Percentiles rank a stretch among this genome's conserved stretches.
phyloP scores from a whole-genome alignment of 2,797 vertebrate genomes.

The Myiothlypis coronata region DNA sequence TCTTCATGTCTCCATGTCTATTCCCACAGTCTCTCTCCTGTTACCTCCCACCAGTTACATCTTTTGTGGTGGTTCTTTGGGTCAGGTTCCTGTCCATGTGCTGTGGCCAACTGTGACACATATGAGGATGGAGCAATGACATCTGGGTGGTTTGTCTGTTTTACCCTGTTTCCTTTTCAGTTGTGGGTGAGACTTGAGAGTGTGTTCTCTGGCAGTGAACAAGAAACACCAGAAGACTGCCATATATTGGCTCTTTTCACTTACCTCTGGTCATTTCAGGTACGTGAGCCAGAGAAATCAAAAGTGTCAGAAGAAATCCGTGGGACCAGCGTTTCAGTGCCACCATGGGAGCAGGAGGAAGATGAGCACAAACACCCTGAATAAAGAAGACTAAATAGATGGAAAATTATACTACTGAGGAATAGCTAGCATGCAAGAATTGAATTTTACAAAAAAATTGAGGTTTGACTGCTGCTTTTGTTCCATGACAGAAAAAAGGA shows the following conservation, averaged over 20 bases:
- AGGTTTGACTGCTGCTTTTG: background rate
- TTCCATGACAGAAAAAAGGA: background rate
- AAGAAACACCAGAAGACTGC: background rate
- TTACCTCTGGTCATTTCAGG: background rate
- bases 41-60: background rate
- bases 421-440: background rate
- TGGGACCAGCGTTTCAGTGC: background rate
- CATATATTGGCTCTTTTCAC: background rate
- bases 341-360: background rate
- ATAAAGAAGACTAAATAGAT: background rate
- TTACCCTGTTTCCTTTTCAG: background rate
- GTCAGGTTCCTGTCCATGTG: background rate
- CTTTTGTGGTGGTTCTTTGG: background rate
- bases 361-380: background rate
- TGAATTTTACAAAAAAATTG: background rate
- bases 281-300: background rate
- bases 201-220: background rate
- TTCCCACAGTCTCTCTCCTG: background rate
- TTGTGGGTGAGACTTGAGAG: background rate
- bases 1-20: background rate
- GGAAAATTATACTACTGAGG: background rate
- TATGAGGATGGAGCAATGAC: background rate
- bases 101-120: background rate
- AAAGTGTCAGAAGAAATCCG: background rate
- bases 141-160: background rate